Evolutionary conservation across 37 sponge, comb jelly and placozoan species (phyloP).

Genomic region (Axinella damicornis): DNA sequence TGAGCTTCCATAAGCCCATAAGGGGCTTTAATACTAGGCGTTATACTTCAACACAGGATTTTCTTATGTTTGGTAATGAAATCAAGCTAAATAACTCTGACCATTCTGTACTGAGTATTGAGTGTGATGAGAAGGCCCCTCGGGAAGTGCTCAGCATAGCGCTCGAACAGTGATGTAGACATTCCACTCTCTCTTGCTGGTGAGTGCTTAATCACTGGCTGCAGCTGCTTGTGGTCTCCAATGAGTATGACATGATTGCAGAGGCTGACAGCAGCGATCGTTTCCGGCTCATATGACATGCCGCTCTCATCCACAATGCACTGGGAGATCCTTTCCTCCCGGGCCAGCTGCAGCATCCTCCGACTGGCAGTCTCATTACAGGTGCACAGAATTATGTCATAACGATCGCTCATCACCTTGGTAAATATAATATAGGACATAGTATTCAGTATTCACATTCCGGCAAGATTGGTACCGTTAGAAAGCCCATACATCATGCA

Average conservation of each 20-base stretch:
- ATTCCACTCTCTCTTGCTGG: conserved; percentile 59
- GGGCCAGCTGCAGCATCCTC: background rate
- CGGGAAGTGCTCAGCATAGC: conserved; percentile 50
- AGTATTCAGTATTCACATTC: too few species aligned
- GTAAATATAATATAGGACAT: too few species aligned
- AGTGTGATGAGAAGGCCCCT: conserved; percentile 10
- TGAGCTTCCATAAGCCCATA: too few species aligned
- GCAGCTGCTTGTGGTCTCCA: conserved; percentile 71
- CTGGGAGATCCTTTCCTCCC: background rate
- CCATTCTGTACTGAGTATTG: conserved; percentile 58
- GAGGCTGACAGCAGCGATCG: conserved; percentile 39
- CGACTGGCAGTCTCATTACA: conserved; percentile 59
- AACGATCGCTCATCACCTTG: background rate
- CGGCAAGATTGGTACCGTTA: too few species aligned
- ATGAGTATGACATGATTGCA: conserved; percentile 48
- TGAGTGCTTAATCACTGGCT: conserved; percentile 43
- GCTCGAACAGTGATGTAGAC: conserved; percentile 51
- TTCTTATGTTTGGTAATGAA: background rate
- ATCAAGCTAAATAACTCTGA: conserved; percentile 1
- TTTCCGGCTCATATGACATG: conserved; percentile 59
- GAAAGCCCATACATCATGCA: too few species aligned
- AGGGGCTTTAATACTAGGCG: too few species aligned
- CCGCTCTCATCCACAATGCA: conserved; percentile 62
- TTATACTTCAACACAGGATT: background rate
- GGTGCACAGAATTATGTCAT: conserved; percentile 58